Base-by-base conservation (phyloP, 1,140 invertebrate genomes). In the Penaeus chinensis region DNA sequence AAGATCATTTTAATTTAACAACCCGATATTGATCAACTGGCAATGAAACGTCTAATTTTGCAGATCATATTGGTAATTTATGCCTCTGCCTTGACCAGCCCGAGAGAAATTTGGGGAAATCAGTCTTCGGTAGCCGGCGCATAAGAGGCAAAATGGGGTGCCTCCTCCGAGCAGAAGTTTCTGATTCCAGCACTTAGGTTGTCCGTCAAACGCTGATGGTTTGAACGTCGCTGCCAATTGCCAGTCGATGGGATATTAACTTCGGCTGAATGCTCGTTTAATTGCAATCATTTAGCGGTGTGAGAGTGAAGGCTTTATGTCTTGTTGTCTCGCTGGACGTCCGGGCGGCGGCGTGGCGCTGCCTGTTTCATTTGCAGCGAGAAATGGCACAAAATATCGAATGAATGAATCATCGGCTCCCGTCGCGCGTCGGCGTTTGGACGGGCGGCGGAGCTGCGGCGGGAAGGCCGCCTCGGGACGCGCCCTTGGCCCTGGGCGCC, bases 191-290 rank as follows among this genome's bases (percentile, higher is more conserved):
- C 65, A 54, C 74, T 85, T 32, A 32, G 81, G 74, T 82, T 87
- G 86, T 87, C 86, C 82, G 69, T 87, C 86, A 87, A 83, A 77
- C 54, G 62, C 20, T 82, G 69, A 77, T 76, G 71, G 71, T 76
- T 77, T 74, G 60, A 82, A 82, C 86, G 81, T 87, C 81, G 74
- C 80, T 87, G 86, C 66, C 86, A 87, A 87, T 87, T 82, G 66
- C 54, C 63, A 81, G 69, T 87, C 86, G 86, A 87, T 87, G 86
- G 79, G 79, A 87, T 82, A 87, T 87, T 87, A 87, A 87, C 86
- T 87, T 42, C 71, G 80, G 80, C 69, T 82, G 86, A 87, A 87
- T 82, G 74, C 66, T 62, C 74, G 71, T 83, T 82, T 87, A 87
- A 87, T 87, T 87, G 86, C 86, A 83, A 87, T 82, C 86, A 87